Conservation (phyloP, 2,888 invertebrate species). For the Ethmia dodecea region DNA sequence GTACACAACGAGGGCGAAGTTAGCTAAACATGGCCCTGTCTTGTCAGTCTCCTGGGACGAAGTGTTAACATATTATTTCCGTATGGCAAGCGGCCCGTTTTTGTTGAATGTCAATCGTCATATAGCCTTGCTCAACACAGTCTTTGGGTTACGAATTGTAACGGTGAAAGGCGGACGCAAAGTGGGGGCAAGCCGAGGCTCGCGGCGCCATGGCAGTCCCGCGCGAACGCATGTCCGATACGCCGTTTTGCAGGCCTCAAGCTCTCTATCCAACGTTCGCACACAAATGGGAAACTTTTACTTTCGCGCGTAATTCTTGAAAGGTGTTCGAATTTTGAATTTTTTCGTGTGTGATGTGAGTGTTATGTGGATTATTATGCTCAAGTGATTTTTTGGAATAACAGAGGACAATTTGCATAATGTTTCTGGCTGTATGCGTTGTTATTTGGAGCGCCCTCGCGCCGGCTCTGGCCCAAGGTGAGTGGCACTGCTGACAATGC, state of each 20-base stretch:
- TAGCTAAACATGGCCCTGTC: conserved; percentile 1
- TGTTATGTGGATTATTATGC: conserved; percentile 40
- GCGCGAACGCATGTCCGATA: conserved; percentile 30
- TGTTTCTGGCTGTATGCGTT: conserved; percentile 58
- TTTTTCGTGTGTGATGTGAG: conserved; percentile 22
- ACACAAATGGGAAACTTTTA: conserved; percentile 38
- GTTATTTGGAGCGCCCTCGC: conserved; percentile 65
- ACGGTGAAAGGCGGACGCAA: conserved; percentile 53
- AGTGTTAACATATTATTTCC: conserved; percentile 46
- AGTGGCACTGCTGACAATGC: conserved; percentile 64
- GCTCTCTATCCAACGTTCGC: conserved; percentile 8
- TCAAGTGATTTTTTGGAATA: conserved; percentile 39
- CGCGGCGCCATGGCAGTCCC: conserved; percentile 43
- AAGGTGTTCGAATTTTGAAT: conserved; percentile 9
- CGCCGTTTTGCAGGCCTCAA: conserved; percentile 20
- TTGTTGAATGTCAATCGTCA: conserved; percentile 73
- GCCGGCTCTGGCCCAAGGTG: conserved; percentile 64
- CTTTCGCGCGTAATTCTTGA: conserved; percentile 52
- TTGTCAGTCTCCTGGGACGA: background rate
- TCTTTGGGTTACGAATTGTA: conserved; percentile 64
- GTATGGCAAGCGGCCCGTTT: conserved; percentile 49
- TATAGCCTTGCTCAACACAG: conserved; percentile 69
- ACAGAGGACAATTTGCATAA: conserved; percentile 49
- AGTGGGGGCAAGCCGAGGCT: conserved; percentile 38
- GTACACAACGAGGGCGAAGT: background rate